Evolutionary conservation across 2,113 vertebrate genomes (phyloP), one percentile per base, ranked within the genome.

Genomic region (Pteronura brasiliensis): DNA sequence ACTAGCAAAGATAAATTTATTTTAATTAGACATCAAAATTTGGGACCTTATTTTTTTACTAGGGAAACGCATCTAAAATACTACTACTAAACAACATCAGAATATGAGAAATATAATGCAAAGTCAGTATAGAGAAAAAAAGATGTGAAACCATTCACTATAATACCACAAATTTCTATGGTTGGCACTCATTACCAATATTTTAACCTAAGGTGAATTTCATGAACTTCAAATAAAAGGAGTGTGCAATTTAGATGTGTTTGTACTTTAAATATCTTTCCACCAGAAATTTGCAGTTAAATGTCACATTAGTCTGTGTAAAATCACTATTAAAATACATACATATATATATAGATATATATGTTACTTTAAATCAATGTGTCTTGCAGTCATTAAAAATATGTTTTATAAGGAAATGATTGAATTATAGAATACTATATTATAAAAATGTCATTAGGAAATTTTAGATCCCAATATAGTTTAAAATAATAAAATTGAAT

Each of bases 261-360:
- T 96, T 90, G 65, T 94, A 69, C 31, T 83, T 97, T 65, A 87
- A 95, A 84, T 20, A 76, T 44, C 44, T 96, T 85, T 81, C 84
- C 18, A 96, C 13, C 76, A 83, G 61, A 6, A 97, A 96, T 86
- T n/a, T 96, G n/a, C 12, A 93, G 63, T 9, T 80, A 55, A 79
- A 97, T 10, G 95, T 80, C 79, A 69, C 3, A 80, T 55, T 92
- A 59, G 52, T 72, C 44, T 90, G 44, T 69, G n/a, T 87, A 83
- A 87, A 88, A 83, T 93, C 27, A 77, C 47, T 57, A 85, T 49
- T 76, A 15, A 69, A n/a, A 69, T 69, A 67, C 31, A 67, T 7
- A 55, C 6, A 18, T 18, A 55, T 55, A 17, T 52, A 17, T 34
- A 67, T 3, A 65, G 15, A 34, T 34, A 34, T 34, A 18, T 18